Evolutionary conservation across 2,797 vertebrate species (phyloP), one percentile per base, ranked within the genome.

Genomic region (Protonibea diacanthus): DNA sequence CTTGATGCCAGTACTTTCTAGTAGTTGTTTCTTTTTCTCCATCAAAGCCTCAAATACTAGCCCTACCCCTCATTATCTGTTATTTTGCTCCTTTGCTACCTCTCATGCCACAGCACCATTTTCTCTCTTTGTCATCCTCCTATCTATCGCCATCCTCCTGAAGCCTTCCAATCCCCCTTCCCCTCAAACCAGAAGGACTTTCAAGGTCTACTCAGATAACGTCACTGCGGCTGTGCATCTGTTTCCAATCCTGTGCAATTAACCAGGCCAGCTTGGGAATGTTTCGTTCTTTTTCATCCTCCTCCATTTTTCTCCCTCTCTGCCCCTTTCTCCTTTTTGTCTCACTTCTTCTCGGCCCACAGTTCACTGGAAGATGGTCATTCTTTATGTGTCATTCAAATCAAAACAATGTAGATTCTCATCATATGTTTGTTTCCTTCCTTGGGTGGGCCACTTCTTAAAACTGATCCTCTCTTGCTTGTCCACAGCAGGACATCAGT

Each of bases 241-340:
- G 95, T 86, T 95, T 95, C 91, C 89, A 94, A 95, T 95, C 87
- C 87, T 6, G 27, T 71, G 89, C 92, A 95, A 95, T 95, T 95
- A 95, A 94, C 91, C 86, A 76, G 92, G 84, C 87, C 86, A 83
- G 86, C 86, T 91, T 81, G 86, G 92, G 93, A 94, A 94, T 91
- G 92, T 93, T 94, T 85, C 79, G 87, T 89, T 88, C 83, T 88
- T 83, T 90, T 88, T 89, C 62, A 78, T 85, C 82, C 71, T 80
- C 61, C 76, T 87, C 76, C 60, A 81, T 89, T 91, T 90, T 85
- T 88, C 81, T 86, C 67, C 49, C 69, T 81, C 58, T 56, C 60
- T 81, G 60, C 68, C 73, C 72, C 52, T 82, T 71, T 85, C 69
- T 81, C 64, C 44, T 65, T 67, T 84, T 51, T 80, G 67, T 78